Base-by-base conservation (phyloP, 2,113 vertebrate genomes). In the Xiphorhynchus elegans region DNA sequence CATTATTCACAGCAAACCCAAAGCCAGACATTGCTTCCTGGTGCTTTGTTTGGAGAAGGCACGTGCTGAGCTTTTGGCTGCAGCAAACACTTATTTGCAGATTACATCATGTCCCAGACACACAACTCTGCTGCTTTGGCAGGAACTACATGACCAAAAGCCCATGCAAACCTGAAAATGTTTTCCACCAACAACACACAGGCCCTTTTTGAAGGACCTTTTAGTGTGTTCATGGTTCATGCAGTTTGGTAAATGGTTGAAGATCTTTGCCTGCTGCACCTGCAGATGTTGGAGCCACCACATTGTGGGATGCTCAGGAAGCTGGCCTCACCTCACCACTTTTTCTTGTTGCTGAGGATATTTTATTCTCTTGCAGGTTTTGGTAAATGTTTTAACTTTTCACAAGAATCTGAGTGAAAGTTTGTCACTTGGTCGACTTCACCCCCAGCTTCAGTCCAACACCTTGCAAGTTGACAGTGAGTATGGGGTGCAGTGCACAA, bases 371-470 rank as follows among this genome's bases (percentile, higher is more conserved):
- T 83, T 75, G n/a, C 97, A 99, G 99, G 99, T 99, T 96, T 97
- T 99, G 97, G 97, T 99, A 89, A 99, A 99, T 79, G 98, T 99
- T 92, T 96, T 99, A 95, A 98, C 99, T 0, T 98, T 98, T 31
- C 99, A 99, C 96, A 99, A 98, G 97, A 99, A 99, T 84, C 97
- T 99, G 97, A 99, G 98, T 95, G 99, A 99, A 96, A 99, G 99
- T 95, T 97, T 99, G 84, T 98, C 99, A 4, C 98, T 97, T 58
- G 99, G 99, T 53, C 98, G 99, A 78, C 98, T 99, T 82, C 99
- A 99, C 79, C 99, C 99, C 5, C 98, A 99, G 93, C 98, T 99
- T 90, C 97, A 99, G 85, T 98, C 98, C 83, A 98, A 98, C 97
- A 98, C 90, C 13, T 96, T 99, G 86, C 98, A 99, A 90, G 99